Base-by-base conservation (phyloP, 2,888 invertebrate species). In the Podabrus alpinus region DNA sequence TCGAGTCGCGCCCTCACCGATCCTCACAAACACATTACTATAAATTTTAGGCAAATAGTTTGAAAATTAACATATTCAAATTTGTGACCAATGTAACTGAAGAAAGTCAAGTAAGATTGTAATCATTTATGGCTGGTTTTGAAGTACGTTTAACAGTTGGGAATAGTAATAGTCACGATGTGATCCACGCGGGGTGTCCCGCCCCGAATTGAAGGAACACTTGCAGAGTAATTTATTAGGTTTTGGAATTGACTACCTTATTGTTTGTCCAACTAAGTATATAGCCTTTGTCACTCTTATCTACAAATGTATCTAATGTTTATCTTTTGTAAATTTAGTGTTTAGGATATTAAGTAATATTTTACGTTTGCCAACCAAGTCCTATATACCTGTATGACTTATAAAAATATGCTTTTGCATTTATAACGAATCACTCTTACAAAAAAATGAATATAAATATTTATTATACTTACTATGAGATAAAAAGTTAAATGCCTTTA, bases 281-380 rank as follows among this genome's bases (percentile, higher is more conserved):
- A 86, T 86, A 86, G 85, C 86, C 86, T 87, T 86, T 86, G 86
- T 87, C 86, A 86, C 84, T 83, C 81, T 85, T 87, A 87, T 87
- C 87, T 86, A 84, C 85, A 83, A 82, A 85, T 86, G 86, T 86
- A 86, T 86, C 86, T 86, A 80, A 72, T 78, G 82, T 86, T 86
- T 87, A 86, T 86, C 86, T 86, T 84, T 84, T 85, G 85, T 86
- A 86, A 86, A 86, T 86, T 87, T 86, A 86, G 84, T 86, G 86
- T 86, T 86, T 86, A 85, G 83, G 83, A 83, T 84, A 82, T 86
- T 86, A 85, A 85, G 82, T 82, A 83, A 83, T 84, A 84, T 83
- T 83, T 84, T 74, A 72, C 74, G 71, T 64, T 64, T 64, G 17
- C 62, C 62, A 64, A 64, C 19, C 62, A 64, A n/a, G 21, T 19